Evolutionary conservation across 2,113 vertebrate species (phyloP).

Genomic region (Indicator maculatus): DNA sequence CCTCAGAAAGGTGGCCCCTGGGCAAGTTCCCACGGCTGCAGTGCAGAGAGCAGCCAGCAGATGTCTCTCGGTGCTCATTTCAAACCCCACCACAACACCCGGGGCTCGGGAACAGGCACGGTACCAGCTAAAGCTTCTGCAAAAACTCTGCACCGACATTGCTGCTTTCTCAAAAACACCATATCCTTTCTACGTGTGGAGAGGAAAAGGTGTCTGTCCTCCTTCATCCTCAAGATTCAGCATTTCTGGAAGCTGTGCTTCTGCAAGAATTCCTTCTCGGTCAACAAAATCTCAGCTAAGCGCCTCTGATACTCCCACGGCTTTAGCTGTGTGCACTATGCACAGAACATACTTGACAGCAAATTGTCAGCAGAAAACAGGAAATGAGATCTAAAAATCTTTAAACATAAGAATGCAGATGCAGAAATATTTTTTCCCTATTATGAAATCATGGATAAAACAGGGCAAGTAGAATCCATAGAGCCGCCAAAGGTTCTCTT

Average conservation of each 20-base stretch:
- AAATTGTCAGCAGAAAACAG: background rate
- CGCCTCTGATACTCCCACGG: background rate
- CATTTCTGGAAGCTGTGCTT: background rate
- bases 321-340: too few relatives aligned
- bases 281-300: background rate
- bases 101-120: accelerated
- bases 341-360: background rate
- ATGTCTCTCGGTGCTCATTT: constrained; percentile 34
- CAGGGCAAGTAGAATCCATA: background rate
- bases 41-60: constrained; percentile 46
- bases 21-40: background rate
- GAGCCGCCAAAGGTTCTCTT: background rate
- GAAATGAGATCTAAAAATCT: background rate
- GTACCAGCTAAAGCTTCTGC: background rate
- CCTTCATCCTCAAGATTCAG: background rate
- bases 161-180: background rate
- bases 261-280: background rate
- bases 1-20: background rate
- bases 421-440: background rate
- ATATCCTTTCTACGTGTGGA: accelerated
- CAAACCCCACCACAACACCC: background rate
- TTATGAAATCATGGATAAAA: background rate
- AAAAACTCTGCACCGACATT: background rate
- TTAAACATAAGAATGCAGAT: accelerated
- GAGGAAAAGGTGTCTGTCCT: background rate